Conservation (phyloP, 2,113 vertebrate genomes). For the Coryphaenoides rupestris region DNA sequence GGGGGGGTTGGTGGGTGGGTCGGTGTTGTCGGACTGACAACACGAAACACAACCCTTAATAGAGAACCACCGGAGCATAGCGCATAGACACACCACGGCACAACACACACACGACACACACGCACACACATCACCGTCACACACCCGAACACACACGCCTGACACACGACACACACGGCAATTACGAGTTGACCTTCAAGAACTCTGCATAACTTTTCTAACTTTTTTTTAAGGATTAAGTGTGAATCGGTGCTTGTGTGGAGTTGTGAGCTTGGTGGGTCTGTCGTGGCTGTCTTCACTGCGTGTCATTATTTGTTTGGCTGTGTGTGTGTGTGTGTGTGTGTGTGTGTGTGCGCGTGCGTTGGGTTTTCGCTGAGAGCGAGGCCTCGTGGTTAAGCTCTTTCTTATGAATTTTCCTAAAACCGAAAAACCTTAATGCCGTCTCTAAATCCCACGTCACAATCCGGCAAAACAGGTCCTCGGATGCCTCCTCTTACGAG, state of each 20-base stretch:
- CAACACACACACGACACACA: no score
- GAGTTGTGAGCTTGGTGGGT: not conserved
- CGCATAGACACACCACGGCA: not conserved
- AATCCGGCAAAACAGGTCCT: not conserved
- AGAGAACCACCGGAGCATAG: conserved; percentile 16
- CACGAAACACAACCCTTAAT: conserved; percentile 50
- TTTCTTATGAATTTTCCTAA: not conserved
- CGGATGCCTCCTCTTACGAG: not conserved
- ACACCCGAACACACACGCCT: not conserved
- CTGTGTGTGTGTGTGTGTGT: conserved; percentile 1
- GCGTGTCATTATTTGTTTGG: no score
- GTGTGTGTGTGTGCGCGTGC: not conserved
- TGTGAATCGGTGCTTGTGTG: no score
- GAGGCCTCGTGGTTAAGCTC: not conserved
- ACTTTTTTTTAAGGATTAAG: not conserved
- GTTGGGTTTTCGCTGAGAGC: no score
- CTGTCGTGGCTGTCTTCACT: no score
- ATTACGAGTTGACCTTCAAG: conserved; percentile 42
- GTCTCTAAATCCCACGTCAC: not conserved
- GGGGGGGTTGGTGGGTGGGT: conserved; percentile 26
- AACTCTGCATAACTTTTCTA: not conserved
- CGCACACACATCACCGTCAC: conserved; percentile 8
- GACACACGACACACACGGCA: conserved; percentile 19
- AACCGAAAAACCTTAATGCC: not conserved
- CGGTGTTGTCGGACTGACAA: conserved; percentile 6